Percentiles rank a stretch among this genome's conserved stretches.
phyloP scores from a whole-genome alignment of 2,113 vertebrate species.

The Osmerus mordax region DNA sequence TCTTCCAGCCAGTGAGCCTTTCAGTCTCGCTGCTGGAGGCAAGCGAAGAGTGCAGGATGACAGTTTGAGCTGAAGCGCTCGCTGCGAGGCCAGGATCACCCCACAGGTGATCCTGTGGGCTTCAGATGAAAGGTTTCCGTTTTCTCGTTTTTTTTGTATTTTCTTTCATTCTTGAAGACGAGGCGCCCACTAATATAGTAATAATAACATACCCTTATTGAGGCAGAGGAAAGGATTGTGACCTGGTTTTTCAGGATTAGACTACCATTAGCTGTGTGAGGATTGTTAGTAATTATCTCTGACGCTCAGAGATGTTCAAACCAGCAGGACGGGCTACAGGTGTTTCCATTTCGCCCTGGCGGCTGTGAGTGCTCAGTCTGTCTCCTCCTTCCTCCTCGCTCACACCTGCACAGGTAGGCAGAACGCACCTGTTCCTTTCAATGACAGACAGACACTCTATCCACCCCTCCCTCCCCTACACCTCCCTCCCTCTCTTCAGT shows the following conservation, averaged over 20 bases:
- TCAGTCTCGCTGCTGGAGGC: neutral
- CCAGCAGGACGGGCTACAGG: conserved; percentile 44
- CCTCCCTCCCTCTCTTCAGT: neutral
- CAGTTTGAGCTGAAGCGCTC: conserved; percentile 1
- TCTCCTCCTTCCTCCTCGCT: neutral
- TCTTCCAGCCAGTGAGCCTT: conserved; percentile 16
- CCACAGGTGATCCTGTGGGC: neutral
- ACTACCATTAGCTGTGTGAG: conserved; percentile 11
- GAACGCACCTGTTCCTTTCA: conserved; percentile 28
- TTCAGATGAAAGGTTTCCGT: neutral
- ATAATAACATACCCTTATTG: no score
- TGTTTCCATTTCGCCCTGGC: conserved; percentile 14
- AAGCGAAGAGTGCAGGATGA: conserved; percentile 10
- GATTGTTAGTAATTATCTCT: conserved; percentile 14
- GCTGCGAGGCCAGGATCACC: neutral
- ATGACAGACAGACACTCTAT: neutral
- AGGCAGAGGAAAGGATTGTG: neutral
- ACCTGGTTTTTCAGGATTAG: conserved; percentile 18
- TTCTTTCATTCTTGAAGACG: no score
- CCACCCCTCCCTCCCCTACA: neutral
- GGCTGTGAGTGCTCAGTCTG: neutral
- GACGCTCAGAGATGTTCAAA: conserved; percentile 11
- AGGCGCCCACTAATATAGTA: no score
- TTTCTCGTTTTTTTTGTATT: no score
- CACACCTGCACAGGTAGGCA: conserved; percentile 21